These are phyloP conservation scores for Pseudocheirus occidentalis DNA, from an alignment of 2,797 vertebrate genomes.

Conservation along the genomic window DNA sequence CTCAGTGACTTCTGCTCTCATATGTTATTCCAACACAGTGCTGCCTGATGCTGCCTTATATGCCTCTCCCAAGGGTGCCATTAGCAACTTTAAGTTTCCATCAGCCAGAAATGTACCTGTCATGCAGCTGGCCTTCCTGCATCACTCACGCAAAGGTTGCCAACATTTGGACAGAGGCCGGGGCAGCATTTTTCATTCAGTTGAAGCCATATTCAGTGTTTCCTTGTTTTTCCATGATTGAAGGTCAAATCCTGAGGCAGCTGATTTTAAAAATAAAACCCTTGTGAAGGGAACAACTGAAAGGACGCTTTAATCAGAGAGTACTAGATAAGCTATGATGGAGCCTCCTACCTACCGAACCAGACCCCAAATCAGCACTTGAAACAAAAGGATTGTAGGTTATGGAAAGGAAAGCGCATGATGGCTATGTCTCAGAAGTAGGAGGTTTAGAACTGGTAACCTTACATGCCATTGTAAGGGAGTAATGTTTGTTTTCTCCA, in stretches of 20 bases:
- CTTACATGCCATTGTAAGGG: background rate
- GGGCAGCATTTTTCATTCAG: slow-evolving; percentile 45
- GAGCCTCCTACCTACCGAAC: background rate
- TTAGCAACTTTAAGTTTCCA: slow-evolving; percentile 15
- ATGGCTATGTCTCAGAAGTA: background rate
- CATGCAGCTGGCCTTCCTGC: background rate
- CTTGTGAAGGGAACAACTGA: slow-evolving; percentile 1
- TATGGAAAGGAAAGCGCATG: background rate
- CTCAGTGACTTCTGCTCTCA: slow-evolving; percentile 19
- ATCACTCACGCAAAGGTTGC: slow-evolving; percentile 32
- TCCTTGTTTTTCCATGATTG: slow-evolving; percentile 59
- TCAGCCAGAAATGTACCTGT: slow-evolving; percentile 5
- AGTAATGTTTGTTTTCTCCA: background rate
- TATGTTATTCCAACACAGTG: background rate
- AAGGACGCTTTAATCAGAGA: slow-evolving; percentile 37
- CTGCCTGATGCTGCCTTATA: background rate
- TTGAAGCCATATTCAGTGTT: slow-evolving; percentile 52
- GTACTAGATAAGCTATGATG: background rate
- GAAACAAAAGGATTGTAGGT: background rate
- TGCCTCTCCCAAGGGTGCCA: slow-evolving; percentile 18
- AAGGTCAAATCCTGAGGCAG: slow-evolving; percentile 60
- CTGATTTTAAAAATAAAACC: slow-evolving; percentile 53
- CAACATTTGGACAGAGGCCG: rapidly evolving
- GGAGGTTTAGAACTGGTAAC: background rate
- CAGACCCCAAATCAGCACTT: background rate